Conservation (phyloP, 2,888 invertebrate genomes). For the Caenorhabditis afra region DNA sequence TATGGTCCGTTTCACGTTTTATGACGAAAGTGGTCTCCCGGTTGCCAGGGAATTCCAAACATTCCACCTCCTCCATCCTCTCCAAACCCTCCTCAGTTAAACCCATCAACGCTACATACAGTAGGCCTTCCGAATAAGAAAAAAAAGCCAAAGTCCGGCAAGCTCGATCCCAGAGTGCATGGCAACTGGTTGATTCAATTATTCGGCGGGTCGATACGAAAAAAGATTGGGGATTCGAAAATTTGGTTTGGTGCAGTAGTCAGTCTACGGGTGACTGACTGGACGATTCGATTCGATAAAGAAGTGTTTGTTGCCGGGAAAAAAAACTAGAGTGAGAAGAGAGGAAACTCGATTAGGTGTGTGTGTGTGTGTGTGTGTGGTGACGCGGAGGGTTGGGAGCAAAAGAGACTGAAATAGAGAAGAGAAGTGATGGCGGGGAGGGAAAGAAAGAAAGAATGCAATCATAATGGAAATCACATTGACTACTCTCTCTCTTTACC, state of each 20-base stretch:
- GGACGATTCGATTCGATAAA: slow-evolving; percentile 1
- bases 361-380: neutral
- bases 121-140: too few species aligned
- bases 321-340: slow-evolving; percentile 1
- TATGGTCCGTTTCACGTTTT: slow-evolving; percentile 7
- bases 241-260: too few species aligned
- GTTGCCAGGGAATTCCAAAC: too few species aligned
- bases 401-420: neutral
- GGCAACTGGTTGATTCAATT: neutral
- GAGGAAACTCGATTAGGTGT: slow-evolving; percentile 2
- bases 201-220: neutral
- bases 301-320: neutral
- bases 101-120: too few species aligned
- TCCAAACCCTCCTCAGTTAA: too few species aligned
- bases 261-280: neutral
- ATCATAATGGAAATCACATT: slow-evolving; percentile 20
- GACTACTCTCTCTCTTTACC: neutral
- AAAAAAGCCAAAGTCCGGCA: neutral
- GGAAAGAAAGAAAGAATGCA: too few species aligned
- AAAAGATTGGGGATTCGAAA: too few species aligned
- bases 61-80: too few species aligned
- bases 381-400: neutral
- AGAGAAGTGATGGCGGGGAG: neutral
- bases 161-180: neutral
- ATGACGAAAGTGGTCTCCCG: slow-evolving; percentile 5